These are phyloP conservation scores for Synergus umbraculus DNA, from an alignment of 2,888 invertebrate genomes.

Conservation along the genomic window DNA sequence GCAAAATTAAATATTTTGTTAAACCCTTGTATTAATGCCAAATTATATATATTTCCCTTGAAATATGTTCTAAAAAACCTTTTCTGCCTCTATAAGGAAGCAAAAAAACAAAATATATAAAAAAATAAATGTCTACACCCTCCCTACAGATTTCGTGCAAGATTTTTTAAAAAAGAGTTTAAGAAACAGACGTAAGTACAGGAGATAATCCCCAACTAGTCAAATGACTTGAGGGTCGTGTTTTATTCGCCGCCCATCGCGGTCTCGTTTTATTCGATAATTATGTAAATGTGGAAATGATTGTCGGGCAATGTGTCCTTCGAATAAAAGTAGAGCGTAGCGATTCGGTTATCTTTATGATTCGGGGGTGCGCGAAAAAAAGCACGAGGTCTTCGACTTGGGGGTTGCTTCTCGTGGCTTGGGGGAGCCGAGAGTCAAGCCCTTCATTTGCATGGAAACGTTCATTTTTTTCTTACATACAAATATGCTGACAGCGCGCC, in stretches of 20 bases:
- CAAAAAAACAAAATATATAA: no score
- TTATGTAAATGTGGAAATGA: conserved; percentile 76
- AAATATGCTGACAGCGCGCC: conserved; percentile 70
- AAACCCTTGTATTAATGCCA: no score
- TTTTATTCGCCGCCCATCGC: not conserved
- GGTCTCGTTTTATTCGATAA: conserved; percentile 74
- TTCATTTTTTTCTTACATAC: conserved; percentile 69
- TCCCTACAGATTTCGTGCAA: not conserved
- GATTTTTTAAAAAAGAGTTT: not conserved
- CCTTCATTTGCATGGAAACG: conserved; percentile 76
- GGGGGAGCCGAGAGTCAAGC: conserved; percentile 66
- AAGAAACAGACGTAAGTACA: conserved; percentile 5
- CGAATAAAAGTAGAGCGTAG: conserved; percentile 73
- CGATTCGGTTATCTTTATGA: conserved; percentile 77
- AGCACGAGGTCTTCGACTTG: conserved; percentile 44
- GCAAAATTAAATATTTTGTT: no score
- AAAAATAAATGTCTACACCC: no score
- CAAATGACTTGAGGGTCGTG: conserved; percentile 4
- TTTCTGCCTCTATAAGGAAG: no score
- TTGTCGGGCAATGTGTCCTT: conserved; percentile 76
- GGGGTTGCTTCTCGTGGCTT: conserved; percentile 40
- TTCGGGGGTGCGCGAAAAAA: conserved; percentile 61
- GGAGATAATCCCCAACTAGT: conserved; percentile 32
- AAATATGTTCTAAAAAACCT: no score
- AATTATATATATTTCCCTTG: no score